Base-by-base conservation (phyloP, 1,140 invertebrate genomes). In the Cydia fagiglandana region DNA sequence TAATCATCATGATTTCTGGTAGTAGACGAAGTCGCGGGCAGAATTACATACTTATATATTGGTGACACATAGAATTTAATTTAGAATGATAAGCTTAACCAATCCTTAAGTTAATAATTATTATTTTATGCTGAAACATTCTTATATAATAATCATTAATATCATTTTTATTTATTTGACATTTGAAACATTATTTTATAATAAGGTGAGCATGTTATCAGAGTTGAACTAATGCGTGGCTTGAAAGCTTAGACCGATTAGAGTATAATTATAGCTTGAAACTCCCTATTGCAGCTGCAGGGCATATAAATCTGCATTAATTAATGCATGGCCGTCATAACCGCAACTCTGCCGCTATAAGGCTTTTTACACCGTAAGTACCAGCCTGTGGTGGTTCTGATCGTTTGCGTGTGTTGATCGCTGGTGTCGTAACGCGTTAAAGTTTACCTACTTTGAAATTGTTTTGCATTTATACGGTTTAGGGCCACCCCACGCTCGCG, bases 271-370 rank as follows among this genome's bases (percentile, higher is more conserved):
- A 24, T 17, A 24, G 20, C 56, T 20, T 24, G 1, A 10, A 24
- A 24, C 20, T 61, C n/a, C 56, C 20, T 61, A 61, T 24, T 24
- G 56, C 56, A 61, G 53, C 56, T 53, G 20, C 20, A 5, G 56
- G 17, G 56, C 20, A n/a, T 61, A 61, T 24, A 61, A 61, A 61
- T 61, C 56, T 24, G 56, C 56, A 61, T 61, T 61, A 61, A 61
- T 61, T 61, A 61, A 20, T 17, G 53, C 56, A 7, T 61, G 9
- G 9, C 56, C 56, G 10, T 12, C 17, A 61, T 61, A 24, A 61
- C 56, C 20, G 17, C 56, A 61, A 10, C 56, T 61, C 20, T 61
- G 20, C 7, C 9, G 56, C 17, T 4, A 6, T 61, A 1, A 10
- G 15, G 17, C 9, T 24, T 61, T 12, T 24, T 61, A 20, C 10